A percentile compares a stretch with the other conserved stretches of the same genome.
phyloP scores from a whole-genome alignment of 1,140 invertebrate genomes.

The Atopsyche davidsoni region DNA sequence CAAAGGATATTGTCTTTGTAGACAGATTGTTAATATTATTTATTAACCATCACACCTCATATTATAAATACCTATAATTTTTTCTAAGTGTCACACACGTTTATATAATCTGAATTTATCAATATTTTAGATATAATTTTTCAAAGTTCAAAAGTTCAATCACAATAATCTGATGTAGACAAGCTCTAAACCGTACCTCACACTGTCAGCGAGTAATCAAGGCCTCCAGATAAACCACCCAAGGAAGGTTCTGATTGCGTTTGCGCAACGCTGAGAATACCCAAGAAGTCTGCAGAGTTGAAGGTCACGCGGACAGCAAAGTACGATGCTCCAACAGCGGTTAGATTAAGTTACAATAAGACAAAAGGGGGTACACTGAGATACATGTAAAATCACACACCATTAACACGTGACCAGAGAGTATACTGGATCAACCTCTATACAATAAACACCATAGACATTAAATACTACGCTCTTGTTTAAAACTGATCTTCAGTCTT shows the following conservation, averaged over 20 bases:
- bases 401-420: slow-evolving; percentile 1
- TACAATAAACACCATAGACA: not conserved
- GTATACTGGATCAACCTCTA: not conserved
- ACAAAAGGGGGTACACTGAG: not conserved
- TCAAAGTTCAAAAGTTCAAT: no score
- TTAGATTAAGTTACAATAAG: not conserved
- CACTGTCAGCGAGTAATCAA: no score
- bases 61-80: no score
- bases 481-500: slow-evolving; percentile 25
- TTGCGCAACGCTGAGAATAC: no score
- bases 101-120: no score
- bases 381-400: not conserved
- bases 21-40: slow-evolving; percentile 5
- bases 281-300: not conserved
- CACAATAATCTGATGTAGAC: no score
- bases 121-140: no score
- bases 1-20: slow-evolving; percentile 2
- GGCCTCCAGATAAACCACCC: no score
- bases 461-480: slow-evolving; percentile 12
- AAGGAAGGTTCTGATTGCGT: no score
- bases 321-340: not conserved
- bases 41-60: not conserved
- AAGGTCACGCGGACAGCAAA: not conserved
- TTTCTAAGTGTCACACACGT: no score
- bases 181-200: no score